Percentiles rank a stretch among this genome's conserved stretches.
phyloP scores from a whole-genome alignment of 2,888 invertebrate genomes.

The Campopleginae sp. region DNA sequence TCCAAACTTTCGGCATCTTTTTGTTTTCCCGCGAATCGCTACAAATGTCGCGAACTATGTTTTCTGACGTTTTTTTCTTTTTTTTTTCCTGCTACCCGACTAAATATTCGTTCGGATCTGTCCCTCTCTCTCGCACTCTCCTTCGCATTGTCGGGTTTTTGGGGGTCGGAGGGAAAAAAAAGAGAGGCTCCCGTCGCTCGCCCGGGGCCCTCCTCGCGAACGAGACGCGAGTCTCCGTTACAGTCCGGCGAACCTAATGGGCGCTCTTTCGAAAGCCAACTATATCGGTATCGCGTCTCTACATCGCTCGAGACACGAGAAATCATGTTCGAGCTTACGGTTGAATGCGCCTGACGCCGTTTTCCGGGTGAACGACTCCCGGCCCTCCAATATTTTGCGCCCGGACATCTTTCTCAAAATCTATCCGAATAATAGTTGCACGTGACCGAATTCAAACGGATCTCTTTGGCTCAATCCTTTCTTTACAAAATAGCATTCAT shows the following conservation, averaged over 20 bases:
- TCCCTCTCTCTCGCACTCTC: conserved; percentile 54
- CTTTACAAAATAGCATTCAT: background rate
- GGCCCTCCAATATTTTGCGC: conserved; percentile 17
- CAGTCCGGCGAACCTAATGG: conserved; percentile 40
- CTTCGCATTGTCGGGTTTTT: conserved; percentile 19
- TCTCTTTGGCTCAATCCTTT: background rate
- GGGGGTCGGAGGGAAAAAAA: conserved; percentile 25
- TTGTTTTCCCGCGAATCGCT: background rate
- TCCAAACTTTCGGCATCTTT: background rate
- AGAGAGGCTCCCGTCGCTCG: conserved; percentile 33
- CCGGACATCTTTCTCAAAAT: conserved; percentile 37
- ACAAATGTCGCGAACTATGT: conserved; percentile 10
- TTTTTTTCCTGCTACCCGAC: background rate
- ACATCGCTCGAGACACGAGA: conserved; percentile 53
- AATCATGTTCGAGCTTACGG: conserved; percentile 55
- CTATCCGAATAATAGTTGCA: conserved; percentile 9
- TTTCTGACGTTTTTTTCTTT: background rate
- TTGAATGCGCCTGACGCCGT: conserved; percentile 48
- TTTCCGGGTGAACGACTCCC: conserved; percentile 44
- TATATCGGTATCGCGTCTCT: conserved; percentile 51
- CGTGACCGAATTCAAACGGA: background rate
- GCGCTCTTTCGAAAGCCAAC: conserved; percentile 41
- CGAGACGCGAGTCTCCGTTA: conserved; percentile 37
- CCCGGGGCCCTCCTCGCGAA: conserved; percentile 40
- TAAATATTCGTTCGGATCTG: conserved; percentile 28